phyloP scores from a whole-genome alignment of 2,797 vertebrate genomes.

The Geotrypetes seraphini region DNA sequence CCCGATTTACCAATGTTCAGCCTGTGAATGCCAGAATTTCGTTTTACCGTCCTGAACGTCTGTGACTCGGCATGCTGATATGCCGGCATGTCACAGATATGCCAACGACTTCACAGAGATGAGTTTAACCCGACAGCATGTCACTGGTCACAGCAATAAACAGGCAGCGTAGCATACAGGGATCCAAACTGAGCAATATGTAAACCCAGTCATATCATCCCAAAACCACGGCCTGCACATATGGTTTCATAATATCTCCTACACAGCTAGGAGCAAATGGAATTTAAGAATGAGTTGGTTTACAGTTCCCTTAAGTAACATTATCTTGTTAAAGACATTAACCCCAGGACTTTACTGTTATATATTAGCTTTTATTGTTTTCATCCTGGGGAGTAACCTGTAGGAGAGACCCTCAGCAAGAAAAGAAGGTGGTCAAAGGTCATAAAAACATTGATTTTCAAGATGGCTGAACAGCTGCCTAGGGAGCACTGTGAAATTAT shows the following conservation, averaged over 20 bases:
- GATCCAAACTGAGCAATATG: background rate
- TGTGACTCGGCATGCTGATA: too few species aligned
- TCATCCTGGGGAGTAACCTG: constrained; percentile 52
- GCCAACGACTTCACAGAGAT: background rate
- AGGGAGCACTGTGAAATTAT: constrained; percentile 49
- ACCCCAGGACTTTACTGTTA: constrained; percentile 54
- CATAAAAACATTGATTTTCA: constrained; percentile 68
- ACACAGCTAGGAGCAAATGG: constrained; percentile 38
- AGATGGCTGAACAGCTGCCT: constrained; percentile 56
- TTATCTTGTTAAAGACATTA: constrained; percentile 66
- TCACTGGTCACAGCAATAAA: constrained; percentile 4
- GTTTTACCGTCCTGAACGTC: too few species aligned
- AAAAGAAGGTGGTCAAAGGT: constrained; percentile 51
- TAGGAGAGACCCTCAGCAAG: constrained; percentile 50
- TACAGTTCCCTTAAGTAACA: constrained; percentile 61
- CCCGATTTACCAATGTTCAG: too few species aligned
- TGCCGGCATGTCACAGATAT: too few species aligned
- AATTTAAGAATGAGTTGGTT: constrained; percentile 53
- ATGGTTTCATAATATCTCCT: constrained; percentile 46
- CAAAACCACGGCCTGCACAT: constrained; percentile 21
- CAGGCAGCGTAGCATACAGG: background rate
- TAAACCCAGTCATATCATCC: background rate
- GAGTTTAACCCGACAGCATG: background rate
- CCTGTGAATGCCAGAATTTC: too few species aligned
- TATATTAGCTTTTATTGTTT: constrained; percentile 57